A percentile compares a stretch with the other conserved stretches of the same genome.
Conservation (phyloP, 2,797 vertebrate genomes). For the Clarias platycephalus region DNA sequence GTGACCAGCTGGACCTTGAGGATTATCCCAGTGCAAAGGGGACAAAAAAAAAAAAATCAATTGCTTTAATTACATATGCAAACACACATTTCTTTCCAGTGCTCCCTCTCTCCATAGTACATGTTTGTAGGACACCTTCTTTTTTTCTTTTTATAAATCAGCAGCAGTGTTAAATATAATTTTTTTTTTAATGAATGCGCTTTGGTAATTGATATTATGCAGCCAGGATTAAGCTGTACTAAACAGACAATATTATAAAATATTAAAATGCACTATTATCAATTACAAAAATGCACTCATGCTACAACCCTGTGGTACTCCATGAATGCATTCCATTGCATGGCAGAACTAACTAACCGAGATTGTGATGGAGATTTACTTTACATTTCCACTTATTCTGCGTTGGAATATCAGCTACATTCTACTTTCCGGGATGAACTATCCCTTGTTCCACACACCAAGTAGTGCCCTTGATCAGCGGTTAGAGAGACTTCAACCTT, state of each 20-base stretch:
- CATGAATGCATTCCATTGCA: neutral
- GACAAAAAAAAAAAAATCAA: conserved; percentile 67
- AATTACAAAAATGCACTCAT: conserved; percentile 9
- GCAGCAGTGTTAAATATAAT: neutral
- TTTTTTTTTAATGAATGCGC: too few species aligned
- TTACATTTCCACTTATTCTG: too few species aligned
- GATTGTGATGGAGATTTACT: too few species aligned
- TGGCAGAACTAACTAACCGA: too few species aligned
- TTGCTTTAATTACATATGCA: conserved; percentile 79
- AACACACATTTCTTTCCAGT: conserved; percentile 24
- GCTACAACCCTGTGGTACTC: too few species aligned
- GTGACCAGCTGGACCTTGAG: conserved; percentile 75
- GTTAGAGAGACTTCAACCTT: too few species aligned
- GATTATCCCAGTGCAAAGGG: conserved; percentile 72
- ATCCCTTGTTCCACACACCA: too few species aligned
- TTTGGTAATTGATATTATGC: neutral
- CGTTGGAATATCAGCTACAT: too few species aligned
- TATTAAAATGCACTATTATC: conserved; percentile 15
- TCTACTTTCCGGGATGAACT: too few species aligned
- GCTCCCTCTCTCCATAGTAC: conserved; percentile 30
- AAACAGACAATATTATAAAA: neutral
- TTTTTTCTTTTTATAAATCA: neutral
- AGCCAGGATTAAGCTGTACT: conserved; percentile 11
- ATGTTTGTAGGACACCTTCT: neutral
- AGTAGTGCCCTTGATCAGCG: too few species aligned